Evolutionary conservation across 2,888 invertebrate species (phyloP), one percentile per base, ranked within the genome.

Genomic region (Calliopum simillimum): DNA sequence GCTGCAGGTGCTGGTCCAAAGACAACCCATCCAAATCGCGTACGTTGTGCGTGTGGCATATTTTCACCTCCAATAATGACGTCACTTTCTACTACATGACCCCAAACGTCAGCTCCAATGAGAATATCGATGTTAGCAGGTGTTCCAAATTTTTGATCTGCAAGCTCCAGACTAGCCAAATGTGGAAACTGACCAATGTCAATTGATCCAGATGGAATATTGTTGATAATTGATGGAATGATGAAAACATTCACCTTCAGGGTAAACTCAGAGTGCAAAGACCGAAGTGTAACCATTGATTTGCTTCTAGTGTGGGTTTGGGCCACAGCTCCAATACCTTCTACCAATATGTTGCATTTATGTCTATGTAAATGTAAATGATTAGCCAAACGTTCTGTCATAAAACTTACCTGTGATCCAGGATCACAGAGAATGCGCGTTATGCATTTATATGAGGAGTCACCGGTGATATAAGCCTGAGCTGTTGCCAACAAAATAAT

Each of bases 121-220:
- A 73, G 65, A 12, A 69, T 25, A 51, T 73, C 73, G 14, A 70
- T 65, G 4, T 46, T 59, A 23, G 75, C 75, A 19, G 76, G 71
- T 14, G 73, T 68, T 4, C 77, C 79, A 33, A 69, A 69, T 6
- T 19, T 49, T n/a, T 33, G 64, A 23, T 64, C 51, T n/a, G 64
- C 64, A 8, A 64, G 19, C 19, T n/a, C 23, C 41, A 41, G n/a
- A 3, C 41, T 43, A 3, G 13, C 14, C 21, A 64, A 13, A 23
- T 62, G 62, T 5, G 12, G 8, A 21, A 46, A 62, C 2, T 4
- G 23, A 2, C 8, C 16, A n/a, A 46, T 12, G 21, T 65, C 47
- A 23, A 63, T 44, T 19, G 19, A 12, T 16, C 19, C 61, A 11
- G 43, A 11, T 3, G 63, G 47, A 23, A 23, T 47, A 3, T 21